Base-by-base conservation (phyloP, 2,113 vertebrate species). In the Atlantisia rogersi region DNA sequence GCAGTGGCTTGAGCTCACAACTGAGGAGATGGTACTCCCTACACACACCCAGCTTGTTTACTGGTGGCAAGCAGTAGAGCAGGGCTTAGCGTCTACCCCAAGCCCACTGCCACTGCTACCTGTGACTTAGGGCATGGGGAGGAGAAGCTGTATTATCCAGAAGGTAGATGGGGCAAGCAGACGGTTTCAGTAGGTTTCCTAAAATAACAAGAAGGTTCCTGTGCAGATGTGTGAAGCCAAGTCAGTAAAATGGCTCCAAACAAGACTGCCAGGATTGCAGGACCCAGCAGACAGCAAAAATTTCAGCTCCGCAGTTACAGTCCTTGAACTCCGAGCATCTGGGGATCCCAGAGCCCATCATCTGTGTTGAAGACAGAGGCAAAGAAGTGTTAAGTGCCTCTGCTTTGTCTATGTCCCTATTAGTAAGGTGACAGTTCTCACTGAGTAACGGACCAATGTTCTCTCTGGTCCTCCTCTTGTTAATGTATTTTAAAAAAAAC, bases 141-240 rank as follows among this genome's bases (percentile, higher is more conserved):
- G 46, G 73, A 89, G 79, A 0, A 0, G 29, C 55, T 90, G 68
- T 2, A 4, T 15, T 67, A 59, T 77, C 79, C 59, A 52, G 80
- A 68, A 83, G 52, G 52, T 84, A 52, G 35, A 76, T 73, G 40
- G 62, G 26, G 24, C 0, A 56, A 80, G 70, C 81, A 39, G 58
- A 90, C 79, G 86, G 71, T 80, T 96, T 85, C 65, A 35, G 46
- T 56, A 91, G 50, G 40, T 81, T 95, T 94, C 78, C 63, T 65
- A 82, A 87, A 95, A 91, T 85, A 93, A 89, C 42, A 65, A 13
- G 86, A 89, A 90, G 15, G 78, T 86, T 96, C 59, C 65, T 91
- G 40, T 80, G 80, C 78, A 87, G 84, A 39, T 73, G 26, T 7
- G 0, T 52, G 80, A 75, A 88, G 67, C 81, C 73, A 81, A 79